Conservation (phyloP, 2,888 invertebrate species). For the Antheraea yamamai region DNA sequence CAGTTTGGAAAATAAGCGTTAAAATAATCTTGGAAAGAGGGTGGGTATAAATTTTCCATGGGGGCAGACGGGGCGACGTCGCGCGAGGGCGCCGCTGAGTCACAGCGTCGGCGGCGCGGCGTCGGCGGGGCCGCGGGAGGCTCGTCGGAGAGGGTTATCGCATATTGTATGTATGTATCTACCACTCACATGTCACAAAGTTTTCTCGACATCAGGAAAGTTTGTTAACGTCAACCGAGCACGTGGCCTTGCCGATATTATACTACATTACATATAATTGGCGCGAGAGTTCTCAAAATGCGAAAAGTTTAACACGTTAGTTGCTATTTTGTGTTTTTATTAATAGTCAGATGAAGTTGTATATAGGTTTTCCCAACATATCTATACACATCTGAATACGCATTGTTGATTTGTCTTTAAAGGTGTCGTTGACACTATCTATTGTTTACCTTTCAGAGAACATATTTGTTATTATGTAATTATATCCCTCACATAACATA, state of each 20-base stretch:
- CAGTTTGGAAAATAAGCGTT: constrained; percentile 45
- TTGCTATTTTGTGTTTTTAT: constrained; percentile 19
- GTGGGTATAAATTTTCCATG: constrained; percentile 82
- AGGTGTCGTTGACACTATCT: neutral
- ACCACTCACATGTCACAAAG: constrained; percentile 82
- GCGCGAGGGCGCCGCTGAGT: constrained; percentile 80
- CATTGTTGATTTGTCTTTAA: neutral
- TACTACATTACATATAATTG: constrained; percentile 57
- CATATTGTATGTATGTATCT: constrained; percentile 75
- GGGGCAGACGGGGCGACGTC: constrained; percentile 82
- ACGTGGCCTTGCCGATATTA: constrained; percentile 77
- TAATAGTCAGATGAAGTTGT: constrained; percentile 3
- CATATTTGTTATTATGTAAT: neutral
- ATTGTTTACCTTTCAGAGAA: neutral
- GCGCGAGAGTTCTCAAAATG: constrained; percentile 46
- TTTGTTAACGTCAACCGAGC: constrained; percentile 81
- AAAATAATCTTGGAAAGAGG: constrained; percentile 77
- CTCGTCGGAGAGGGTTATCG: constrained; percentile 41
- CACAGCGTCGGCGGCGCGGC: constrained; percentile 62
- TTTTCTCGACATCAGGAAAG: constrained; percentile 81
- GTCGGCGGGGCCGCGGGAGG: constrained; percentile 45
- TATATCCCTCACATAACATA: neutral
- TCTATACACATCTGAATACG: neutral
- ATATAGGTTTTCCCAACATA: neutral
- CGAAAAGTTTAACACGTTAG: constrained; percentile 24